Base-by-base conservation (phyloP, 2,888 invertebrate species). In the Linnaemya tessellans region DNA sequence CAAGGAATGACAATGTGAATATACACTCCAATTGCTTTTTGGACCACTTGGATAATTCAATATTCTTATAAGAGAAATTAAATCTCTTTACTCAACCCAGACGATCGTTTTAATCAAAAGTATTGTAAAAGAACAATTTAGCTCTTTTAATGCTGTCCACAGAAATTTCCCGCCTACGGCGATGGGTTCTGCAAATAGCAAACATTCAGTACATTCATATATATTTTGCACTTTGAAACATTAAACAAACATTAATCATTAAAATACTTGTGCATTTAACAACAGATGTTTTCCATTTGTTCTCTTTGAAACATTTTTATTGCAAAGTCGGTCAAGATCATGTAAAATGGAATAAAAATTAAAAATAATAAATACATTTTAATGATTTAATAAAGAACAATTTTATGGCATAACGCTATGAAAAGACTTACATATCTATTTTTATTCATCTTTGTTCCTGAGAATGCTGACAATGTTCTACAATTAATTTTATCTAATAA, bases 251-350 rank as follows among this genome's bases (percentile, higher is more conserved):
- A 41, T 46, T 68, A 38, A 60, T 15, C 25, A 78, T 18, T 10
- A 67, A 58, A 30, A 38, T 8, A 60, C 5, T 43, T 3, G 46
- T 70, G 7, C 0, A 15, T 15, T 9, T 7, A 20, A 18, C 1
- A 71, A 35, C 79, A 79, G 30, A 64, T 79, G 79, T 54, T 60
- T 70, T 54, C 25, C 20, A 41, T 43, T 30, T 46, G 3, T 11
- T 2, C 18, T 54, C 0, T 25, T 1, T 18, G 15, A 56, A 56
- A 56, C 3, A 20, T 56, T 74, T 56, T 13, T n/a, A 35, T 13
- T 9, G 30, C n/a, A 51, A 79, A 64, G 20, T 79, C 43, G 79
- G 79, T 38, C 79, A 79, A 79, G 79, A 79, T 71, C 79, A 64
- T 62, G 70, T 64, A 54, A 64, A 79, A 54, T 64, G 4, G 11